Conservation (phyloP, 2,797 vertebrate genomes). For the Remorina albescens region DNA sequence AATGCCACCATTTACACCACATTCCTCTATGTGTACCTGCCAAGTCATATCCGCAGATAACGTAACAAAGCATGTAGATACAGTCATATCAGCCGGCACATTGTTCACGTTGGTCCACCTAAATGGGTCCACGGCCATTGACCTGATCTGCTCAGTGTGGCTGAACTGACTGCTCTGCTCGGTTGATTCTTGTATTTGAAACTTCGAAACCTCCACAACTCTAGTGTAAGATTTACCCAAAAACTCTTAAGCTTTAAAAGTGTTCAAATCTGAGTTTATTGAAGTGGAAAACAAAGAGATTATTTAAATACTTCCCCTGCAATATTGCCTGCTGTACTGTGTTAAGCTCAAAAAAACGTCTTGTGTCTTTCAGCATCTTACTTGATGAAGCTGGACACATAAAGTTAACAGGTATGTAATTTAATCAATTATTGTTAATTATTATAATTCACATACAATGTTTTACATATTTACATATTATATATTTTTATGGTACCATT, state of each 20-base stretch:
- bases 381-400: slow-evolving; percentile 99
- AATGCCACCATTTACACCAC: not conserved
- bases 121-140: not conserved
- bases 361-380: slow-evolving; percentile 97
- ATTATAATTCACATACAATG: not conserved
- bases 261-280: not conserved
- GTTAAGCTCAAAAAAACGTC: slow-evolving; percentile 28
- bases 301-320: not conserved
- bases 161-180: not conserved
- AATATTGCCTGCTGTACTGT: not conserved
- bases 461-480: not conserved
- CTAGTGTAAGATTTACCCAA: not conserved
- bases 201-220: not conserved
- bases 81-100: not conserved
- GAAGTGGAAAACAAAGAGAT: not conserved
- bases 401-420: slow-evolving; percentile 94
- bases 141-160: not conserved
- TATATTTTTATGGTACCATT: no score
- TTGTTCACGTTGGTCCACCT: not conserved
- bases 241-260: not conserved
- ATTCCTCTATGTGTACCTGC: not conserved
- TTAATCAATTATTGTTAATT: not conserved
- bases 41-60: not conserved
- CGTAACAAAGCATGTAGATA: not conserved
- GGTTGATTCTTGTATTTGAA: not conserved